phyloP scores from a whole-genome alignment of 1,140 invertebrate species.

The Temnothorax nylanderi region DNA sequence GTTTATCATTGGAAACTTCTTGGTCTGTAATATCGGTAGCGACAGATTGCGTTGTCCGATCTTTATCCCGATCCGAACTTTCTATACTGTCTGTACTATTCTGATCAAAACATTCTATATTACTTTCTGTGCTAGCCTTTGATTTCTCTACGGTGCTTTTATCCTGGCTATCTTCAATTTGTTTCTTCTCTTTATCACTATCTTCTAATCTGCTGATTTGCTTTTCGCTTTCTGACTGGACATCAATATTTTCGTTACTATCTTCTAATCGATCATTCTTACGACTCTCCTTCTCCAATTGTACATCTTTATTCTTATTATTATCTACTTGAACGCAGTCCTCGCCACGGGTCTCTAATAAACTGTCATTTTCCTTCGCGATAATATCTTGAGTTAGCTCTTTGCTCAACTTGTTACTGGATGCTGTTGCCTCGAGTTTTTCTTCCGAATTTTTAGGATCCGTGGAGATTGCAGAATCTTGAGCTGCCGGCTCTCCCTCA shows the following conservation, averaged over 20 bases:
- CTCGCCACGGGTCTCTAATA: neutral
- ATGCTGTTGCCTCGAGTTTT: neutral
- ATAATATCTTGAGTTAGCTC: neutral
- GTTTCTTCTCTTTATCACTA: neutral
- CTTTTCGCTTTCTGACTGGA: neutral
- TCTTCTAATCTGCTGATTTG: neutral
- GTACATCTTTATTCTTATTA: slow-evolving; percentile 11
- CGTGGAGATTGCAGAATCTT: neutral
- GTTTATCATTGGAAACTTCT: slow-evolving; percentile 15
- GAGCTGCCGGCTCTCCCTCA: neutral
- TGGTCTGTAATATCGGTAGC: neutral
- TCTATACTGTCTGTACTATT: neutral
- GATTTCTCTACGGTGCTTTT: neutral
- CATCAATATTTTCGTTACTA: neutral
- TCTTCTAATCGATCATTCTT: neutral
- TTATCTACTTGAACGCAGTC: slow-evolving; percentile 1
- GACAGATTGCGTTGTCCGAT: neutral
- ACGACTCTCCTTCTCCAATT: neutral
- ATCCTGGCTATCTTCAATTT: slow-evolving; percentile 1
- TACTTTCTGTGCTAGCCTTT: neutral
- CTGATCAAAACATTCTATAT: neutral
- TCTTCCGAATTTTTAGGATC: neutral
- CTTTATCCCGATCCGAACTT: neutral
- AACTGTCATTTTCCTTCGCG: neutral
- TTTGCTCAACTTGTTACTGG: neutral